Evolutionary conservation across 2,888 invertebrate species (phyloP), one percentile per base, ranked within the genome.

Genomic region (Chloromyia formosa): DNA sequence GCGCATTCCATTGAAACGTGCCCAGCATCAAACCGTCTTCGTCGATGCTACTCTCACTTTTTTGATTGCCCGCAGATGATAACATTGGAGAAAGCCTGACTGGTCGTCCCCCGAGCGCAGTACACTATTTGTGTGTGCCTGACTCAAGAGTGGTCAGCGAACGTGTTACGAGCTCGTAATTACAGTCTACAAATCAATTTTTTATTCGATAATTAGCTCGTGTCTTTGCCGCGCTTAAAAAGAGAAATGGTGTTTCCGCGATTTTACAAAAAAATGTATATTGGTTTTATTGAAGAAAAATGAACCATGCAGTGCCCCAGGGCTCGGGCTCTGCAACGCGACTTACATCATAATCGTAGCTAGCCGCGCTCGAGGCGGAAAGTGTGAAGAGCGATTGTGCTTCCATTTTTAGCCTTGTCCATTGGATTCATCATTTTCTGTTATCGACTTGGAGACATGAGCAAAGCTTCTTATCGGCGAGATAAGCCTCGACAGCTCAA

Each of bases 1-100:
- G n/a, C n/a, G n/a, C n/a, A 49, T 12, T 61, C 23, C 14, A 27
- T 27, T 10, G 61, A 16, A 61, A 61, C 23, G 23, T 27, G 61
- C 16, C 61, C 27, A 61, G 61, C 27, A 16, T 42, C 18, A 2
- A 62, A n/a, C n/a, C n/a, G n/a, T n/a, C n/a, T n/a, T n/a, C 3
- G 7, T 35, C 27, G 7, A 35, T 35, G 42, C 42, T 14, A 53
- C 66, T 68, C 66, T 68, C 66, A 68, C 66, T 68, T 68, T 68
- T 53, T 16, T 49, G 49, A 22, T 27, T 68, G 22, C 27, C 27
- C 27, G 2, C 27, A 1, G 49, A n/a, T 40, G 66, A 68, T 68
- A 68, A 49, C 66, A 68, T n/a, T 45, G 49, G 66, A 68, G 66
- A 68, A 68, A 68, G 66, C 66, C 23, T 16, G 62, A 10, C 16